Evolutionary conservation across 2,888 invertebrate species (phyloP).

Genomic region (Acrobasis consociella): DNA sequence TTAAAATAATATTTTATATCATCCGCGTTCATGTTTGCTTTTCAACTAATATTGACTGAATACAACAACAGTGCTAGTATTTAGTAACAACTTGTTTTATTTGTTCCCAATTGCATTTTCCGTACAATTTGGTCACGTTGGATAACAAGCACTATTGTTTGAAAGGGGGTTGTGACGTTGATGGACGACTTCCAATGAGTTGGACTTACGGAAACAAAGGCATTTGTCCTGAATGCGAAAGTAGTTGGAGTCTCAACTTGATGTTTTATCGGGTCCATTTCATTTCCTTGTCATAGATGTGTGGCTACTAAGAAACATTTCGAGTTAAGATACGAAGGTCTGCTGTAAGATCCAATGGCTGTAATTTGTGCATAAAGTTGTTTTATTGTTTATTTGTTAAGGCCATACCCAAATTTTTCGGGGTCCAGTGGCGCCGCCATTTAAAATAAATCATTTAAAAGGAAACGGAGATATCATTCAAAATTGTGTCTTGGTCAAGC

Average conservation of each 20-base stretch:
- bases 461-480: too few relatives aligned
- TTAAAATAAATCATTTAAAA: too few relatives aligned
- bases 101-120: neutral
- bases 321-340: too few relatives aligned
- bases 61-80: neutral
- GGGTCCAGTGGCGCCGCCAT: too few relatives aligned
- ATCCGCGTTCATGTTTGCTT: too few relatives aligned
- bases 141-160: constrained; percentile 29
- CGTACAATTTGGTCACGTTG: neutral
- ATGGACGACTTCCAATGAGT: constrained; percentile 35
- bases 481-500: too few relatives aligned
- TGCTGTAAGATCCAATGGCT: too few relatives aligned
- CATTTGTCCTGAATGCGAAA: constrained; percentile 17
- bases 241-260: constrained; percentile 5
- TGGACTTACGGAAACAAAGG: constrained; percentile 23
- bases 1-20: too few relatives aligned
- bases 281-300: neutral
- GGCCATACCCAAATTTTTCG: too few relatives aligned
- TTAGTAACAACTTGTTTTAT: neutral
- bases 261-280: neutral
- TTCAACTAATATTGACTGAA: too few relatives aligned
- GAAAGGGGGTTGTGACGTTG: constrained; percentile 32
- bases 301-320: neutral
- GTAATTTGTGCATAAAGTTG: too few relatives aligned
- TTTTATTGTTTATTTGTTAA: too few relatives aligned